A percentile compares a stretch with the other conserved stretches of the same genome.
Evolutionary conservation across 2,113 vertebrate genomes (phyloP).

Genomic region (Tachysurus fulvidraco): DNA sequence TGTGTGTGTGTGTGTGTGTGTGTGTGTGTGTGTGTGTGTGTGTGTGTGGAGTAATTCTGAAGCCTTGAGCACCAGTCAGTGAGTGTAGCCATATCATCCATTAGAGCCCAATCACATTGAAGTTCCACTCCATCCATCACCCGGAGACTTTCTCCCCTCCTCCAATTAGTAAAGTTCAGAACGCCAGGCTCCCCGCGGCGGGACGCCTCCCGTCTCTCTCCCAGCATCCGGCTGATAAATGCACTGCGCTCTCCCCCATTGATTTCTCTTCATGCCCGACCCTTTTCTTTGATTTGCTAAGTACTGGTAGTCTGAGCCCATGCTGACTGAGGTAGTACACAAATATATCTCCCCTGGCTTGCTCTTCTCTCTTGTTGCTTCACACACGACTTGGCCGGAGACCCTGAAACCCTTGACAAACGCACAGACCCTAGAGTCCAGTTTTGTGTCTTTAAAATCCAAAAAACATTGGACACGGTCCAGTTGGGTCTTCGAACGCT

Average conservation of each 20-base stretch:
- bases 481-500: background rate
- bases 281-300: conserved; percentile 71
- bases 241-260: conserved; percentile 64
- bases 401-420: conserved; percentile 62
- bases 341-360: conserved; percentile 34
- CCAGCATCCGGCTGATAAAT: conserved; percentile 65
- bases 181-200: conserved; percentile 51
- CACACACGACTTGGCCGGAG: conserved; percentile 57
- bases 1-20: conserved; percentile 11
- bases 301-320: conserved; percentile 56
- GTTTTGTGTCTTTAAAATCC: background rate
- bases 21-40: conserved; percentile 6
- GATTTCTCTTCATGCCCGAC: conserved; percentile 67
- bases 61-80: conserved; percentile 40
- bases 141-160: conserved; percentile 50
- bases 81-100: conserved; percentile 50
- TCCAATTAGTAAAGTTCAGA: conserved; percentile 57
- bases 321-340: conserved; percentile 50
- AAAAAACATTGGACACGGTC: background rate
- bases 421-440: background rate
- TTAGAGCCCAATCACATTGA: conserved; percentile 58
- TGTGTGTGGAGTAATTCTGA: conserved; percentile 42
- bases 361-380: conserved; percentile 16
- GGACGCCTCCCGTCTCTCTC: conserved; percentile 52
- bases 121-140: conserved; percentile 53